Conservation (phyloP, 2,888 invertebrate species). For the Galerucella pusilla region DNA sequence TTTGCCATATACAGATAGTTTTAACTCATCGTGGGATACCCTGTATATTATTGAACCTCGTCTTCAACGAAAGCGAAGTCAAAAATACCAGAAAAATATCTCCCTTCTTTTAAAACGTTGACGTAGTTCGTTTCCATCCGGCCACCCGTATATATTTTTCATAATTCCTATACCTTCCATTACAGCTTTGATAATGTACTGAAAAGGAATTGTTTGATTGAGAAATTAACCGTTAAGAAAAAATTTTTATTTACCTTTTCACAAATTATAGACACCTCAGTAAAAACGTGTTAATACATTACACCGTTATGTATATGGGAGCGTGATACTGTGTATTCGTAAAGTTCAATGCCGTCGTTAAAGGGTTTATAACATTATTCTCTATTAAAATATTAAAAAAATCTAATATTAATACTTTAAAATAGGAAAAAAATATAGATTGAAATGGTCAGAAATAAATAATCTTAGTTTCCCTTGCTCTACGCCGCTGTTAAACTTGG, state of each 20-base stretch:
- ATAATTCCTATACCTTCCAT: not conserved
- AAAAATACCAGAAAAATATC: too few species aligned
- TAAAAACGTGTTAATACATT: conserved; percentile 25
- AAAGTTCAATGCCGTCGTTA: not conserved
- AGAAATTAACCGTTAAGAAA: conserved; percentile 22
- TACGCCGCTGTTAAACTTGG: too few species aligned
- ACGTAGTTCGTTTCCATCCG: not conserved
- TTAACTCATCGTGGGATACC: too few species aligned
- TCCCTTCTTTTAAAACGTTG: not conserved
- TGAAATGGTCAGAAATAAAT: too few species aligned
- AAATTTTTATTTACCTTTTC: conserved; percentile 26
- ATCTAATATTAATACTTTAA: too few species aligned
- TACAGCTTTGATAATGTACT: not conserved
- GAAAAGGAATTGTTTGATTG: conserved; percentile 10
- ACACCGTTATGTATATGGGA: conserved; percentile 19
- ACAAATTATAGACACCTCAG: conserved; percentile 14
- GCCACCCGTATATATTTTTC: not conserved
- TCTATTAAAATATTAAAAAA: not conserved
- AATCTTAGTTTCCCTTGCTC: too few species aligned
- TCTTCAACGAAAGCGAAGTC: too few species aligned
- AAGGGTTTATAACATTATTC: not conserved
- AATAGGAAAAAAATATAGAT: too few species aligned
- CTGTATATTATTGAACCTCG: too few species aligned
- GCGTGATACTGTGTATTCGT: conserved; percentile 10
- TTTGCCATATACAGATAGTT: too few species aligned